A percentile compares a stretch with the other conserved stretches of the same genome.
Evolutionary conservation across 2,888 invertebrate genomes (phyloP).

Genomic region (Octodonta nipae): DNA sequence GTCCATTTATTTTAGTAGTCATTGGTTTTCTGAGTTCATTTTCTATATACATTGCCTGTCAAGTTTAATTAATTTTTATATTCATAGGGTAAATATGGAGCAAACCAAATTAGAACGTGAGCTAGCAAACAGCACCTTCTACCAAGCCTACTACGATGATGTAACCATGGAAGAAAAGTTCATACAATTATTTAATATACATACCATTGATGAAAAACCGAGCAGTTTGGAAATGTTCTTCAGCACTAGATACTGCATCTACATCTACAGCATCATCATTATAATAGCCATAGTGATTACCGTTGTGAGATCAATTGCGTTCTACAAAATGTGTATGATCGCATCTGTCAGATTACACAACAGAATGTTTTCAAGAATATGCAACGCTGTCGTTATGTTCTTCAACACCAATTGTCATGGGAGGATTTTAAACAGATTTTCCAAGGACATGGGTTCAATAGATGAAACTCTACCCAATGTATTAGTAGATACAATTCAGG

Average conservation of each 20-base stretch:
- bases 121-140: constrained; percentile 12
- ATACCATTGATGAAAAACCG: constrained; percentile 1
- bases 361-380: constrained; percentile 39
- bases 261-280: constrained; percentile 21
- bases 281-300: constrained; percentile 31
- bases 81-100: constrained; percentile 29
- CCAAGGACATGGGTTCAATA: constrained; percentile 52
- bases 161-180: constrained; percentile 14
- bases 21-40: too few relatives aligned
- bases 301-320: constrained; percentile 36
- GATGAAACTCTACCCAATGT: constrained; percentile 40
- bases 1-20: too few relatives aligned
- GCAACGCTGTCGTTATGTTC: constrained; percentile 51
- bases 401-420: constrained; percentile 54
- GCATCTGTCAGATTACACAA: constrained; percentile 45
- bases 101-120: constrained; percentile 17
- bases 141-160: constrained; percentile 13
- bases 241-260: constrained; percentile 20
- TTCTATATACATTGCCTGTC: too few relatives aligned
- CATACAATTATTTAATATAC: constrained; percentile 7
- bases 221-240: constrained; percentile 14
- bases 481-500: constrained; percentile 38
- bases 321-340: constrained; percentile 38
- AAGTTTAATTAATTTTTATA: too few relatives aligned
- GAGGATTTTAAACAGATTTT: constrained; percentile 53